Conservation (phyloP, 2,113 vertebrate genomes). For the Cricetomys ansorgei region DNA sequence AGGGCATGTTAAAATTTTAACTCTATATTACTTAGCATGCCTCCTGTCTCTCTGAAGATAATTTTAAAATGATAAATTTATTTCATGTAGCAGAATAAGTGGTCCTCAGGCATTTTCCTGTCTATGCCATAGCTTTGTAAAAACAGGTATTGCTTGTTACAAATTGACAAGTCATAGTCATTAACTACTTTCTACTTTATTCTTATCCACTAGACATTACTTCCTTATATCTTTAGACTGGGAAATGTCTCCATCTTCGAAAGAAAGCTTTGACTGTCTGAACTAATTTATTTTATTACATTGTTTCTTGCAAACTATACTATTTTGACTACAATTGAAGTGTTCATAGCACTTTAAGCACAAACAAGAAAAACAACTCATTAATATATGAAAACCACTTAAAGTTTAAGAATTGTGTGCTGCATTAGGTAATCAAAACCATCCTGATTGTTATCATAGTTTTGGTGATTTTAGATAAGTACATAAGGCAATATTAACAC, state of each 20-base stretch:
- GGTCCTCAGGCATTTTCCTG: constrained; percentile 45
- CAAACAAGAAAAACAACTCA: background rate
- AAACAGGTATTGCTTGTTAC: constrained; percentile 47
- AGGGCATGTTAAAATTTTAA: constrained; percentile 49
- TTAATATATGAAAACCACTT: constrained; percentile 39
- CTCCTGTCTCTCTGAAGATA: constrained; percentile 57
- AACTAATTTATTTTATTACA: constrained; percentile 39
- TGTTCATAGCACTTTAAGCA: background rate
- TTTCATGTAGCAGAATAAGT: constrained; percentile 10
- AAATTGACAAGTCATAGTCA: constrained; percentile 59
- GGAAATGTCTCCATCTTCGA: constrained; percentile 33
- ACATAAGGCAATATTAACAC: background rate
- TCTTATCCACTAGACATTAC: constrained; percentile 56
- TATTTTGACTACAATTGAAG: constrained; percentile 51
- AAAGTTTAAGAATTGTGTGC: constrained; percentile 44
- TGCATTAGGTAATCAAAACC: constrained; percentile 10
- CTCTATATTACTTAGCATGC: constrained; percentile 40
- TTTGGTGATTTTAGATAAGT: constrained; percentile 18
- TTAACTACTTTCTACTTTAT: constrained; percentile 60
- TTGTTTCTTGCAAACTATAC: background rate
- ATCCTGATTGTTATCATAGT: background rate
- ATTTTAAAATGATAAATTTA: constrained; percentile 41
- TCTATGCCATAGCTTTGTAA: constrained; percentile 56
- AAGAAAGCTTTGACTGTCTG: constrained; percentile 36
- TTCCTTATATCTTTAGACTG: background rate